These are phyloP conservation scores for Drosophila robusta DNA, from an alignment of 2,888 invertebrate genomes.

Conservation along the genomic window DNA sequence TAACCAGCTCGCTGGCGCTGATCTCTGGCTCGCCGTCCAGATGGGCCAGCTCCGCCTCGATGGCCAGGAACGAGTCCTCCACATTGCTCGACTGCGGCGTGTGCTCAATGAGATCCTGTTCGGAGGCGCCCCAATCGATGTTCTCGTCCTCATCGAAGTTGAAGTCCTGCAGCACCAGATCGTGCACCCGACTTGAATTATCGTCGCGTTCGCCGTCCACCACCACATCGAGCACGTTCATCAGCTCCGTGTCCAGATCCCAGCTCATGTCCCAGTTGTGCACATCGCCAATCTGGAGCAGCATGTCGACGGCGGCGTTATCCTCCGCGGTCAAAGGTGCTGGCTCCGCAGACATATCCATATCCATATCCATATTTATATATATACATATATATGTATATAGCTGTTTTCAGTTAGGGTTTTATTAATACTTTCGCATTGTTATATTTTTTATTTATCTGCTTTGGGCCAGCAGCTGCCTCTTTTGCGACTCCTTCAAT, in stretches of 20 bases:
- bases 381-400: background rate
- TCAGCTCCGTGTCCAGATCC: background rate
- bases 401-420: too few species aligned
- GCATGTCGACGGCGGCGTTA: background rate
- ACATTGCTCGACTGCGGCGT: background rate
- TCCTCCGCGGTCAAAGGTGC: background rate
- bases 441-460: too few species aligned
- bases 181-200: too few species aligned
- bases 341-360: background rate
- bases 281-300: background rate
- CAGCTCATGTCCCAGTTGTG: conserved; percentile 1
- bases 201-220: background rate
- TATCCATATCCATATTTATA: background rate
- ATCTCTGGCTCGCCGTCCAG: background rate
- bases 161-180: background rate
- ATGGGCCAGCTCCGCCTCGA: background rate
- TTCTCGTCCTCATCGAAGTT: background rate
- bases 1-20: too few species aligned
- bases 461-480: too few species aligned
- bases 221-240: background rate
- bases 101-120: background rate
- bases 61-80: background rate
- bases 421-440: too few species aligned
- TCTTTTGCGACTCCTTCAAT: too few species aligned
- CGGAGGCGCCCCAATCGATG: background rate